A percentile compares a stretch with the other conserved stretches of the same genome.
Conservation (phyloP, 2,888 invertebrate genomes). For the Hoplodrina ambigua region DNA sequence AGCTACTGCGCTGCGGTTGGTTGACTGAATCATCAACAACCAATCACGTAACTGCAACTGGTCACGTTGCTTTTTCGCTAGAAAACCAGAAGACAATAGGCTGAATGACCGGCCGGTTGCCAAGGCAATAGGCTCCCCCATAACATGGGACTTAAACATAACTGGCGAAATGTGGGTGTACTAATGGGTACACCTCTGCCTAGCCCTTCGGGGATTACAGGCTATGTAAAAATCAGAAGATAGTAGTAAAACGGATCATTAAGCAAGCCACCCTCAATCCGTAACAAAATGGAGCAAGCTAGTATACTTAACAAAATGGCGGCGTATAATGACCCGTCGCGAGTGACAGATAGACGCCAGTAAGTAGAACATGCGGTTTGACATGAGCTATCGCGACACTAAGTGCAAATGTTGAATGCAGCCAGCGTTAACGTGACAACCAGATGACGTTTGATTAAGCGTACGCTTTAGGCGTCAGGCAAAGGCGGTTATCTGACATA, state of each 20-base stretch:
- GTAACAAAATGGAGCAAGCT: conserved; percentile 22
- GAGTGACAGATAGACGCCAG: conserved; percentile 39
- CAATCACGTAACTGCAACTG: neutral
- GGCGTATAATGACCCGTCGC: conserved; percentile 21
- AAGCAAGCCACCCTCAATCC: conserved; percentile 18
- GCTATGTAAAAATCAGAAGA: neutral
- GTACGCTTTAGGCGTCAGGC: neutral
- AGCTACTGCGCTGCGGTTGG: neutral
- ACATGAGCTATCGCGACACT: conserved; percentile 36
- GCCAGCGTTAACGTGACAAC: conserved; percentile 10
- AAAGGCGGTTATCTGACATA: too few species aligned
- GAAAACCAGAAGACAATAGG: too few species aligned
- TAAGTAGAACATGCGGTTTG: conserved; percentile 32
- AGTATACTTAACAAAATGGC: conserved; percentile 31
- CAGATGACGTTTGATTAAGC: conserved; percentile 33
- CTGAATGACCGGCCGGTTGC: too few species aligned
- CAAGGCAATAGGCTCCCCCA: too few species aligned
- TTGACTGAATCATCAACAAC: neutral
- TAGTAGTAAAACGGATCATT: conserved; percentile 16
- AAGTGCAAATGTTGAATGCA: conserved; percentile 43
- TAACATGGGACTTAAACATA: too few species aligned
- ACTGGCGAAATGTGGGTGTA: too few species aligned
- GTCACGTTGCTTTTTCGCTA: neutral
- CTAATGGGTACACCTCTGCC: too few species aligned
- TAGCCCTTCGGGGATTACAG: too few species aligned